Evolutionary conservation across 2,888 invertebrate species (phyloP), one percentile per base, ranked within the genome.

Genomic region (Linnaemya vulpina): DNA sequence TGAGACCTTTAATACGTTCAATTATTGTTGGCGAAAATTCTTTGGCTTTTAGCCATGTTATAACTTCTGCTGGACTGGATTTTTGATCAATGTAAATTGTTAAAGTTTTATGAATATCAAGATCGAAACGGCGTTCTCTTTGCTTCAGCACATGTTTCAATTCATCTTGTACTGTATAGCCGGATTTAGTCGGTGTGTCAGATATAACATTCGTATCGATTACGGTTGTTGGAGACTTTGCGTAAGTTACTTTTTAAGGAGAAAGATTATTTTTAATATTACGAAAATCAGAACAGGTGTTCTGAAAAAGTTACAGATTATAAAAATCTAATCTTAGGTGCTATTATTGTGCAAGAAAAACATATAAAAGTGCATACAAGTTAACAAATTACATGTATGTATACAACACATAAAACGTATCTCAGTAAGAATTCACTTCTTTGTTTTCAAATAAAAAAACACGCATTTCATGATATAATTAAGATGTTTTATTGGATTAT

Each of bases 11-110:
- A 81, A 97, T 94, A 86, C 95, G 94, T 83, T 94, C 94, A 87
- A 94, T 93, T 30, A 96, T 94, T 89, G 93, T 93, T 10, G 93
- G 90, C 68, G 94, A 94, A 93, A 97, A 97, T 51, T 95, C 95
- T 91, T 97, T 98, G 11, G 94, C 94, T 83, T 94, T 93, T 63
- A 97, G 93, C 97, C 97, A 98, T 60, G 94, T 93, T 86, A 94
- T 94, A 15, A 97, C 95, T 89, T 97, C 96, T 0, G 93, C 92
- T 0, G 95, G 94, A 63, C 94, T 94, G 0, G 97, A 96, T 87
- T 94, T 94, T 93, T 95, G 95, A 89, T 94, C 94, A 70, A 97
- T 95, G 90, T 94, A 96, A 73, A 95, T 94, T 87, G 95, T 95
- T 0, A 96, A 95, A 0, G 95, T 95, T 90, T 95, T 94, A 87